Percentiles rank a stretch among this genome's conserved stretches.
Conservation (phyloP, 2,888 invertebrate species). For the Tillus elongatus region DNA sequence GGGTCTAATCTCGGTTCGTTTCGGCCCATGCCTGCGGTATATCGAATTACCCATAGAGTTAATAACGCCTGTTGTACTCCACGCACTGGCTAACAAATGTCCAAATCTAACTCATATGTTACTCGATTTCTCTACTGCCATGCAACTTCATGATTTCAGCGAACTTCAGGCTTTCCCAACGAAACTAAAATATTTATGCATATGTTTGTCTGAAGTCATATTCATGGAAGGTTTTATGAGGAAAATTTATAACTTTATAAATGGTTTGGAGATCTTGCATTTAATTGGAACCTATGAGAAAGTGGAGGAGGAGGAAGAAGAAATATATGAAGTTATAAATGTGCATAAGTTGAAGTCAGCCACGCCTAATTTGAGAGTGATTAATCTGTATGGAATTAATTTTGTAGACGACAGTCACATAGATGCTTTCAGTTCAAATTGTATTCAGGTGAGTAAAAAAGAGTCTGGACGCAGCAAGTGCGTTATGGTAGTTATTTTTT, state of each 20-base stretch:
- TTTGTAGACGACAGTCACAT: conserved; percentile 98
- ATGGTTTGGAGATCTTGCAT: conserved; percentile 93
- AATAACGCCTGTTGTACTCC: conserved; percentile 92
- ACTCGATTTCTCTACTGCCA: conserved; percentile 96
- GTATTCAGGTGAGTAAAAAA: conserved; percentile 73
- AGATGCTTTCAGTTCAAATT: conserved; percentile 93
- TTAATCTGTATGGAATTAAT: conserved; percentile 97
- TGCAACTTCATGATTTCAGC: conserved; percentile 99
- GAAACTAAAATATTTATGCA: conserved; percentile 72
- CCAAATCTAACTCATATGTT: conserved; percentile 93
- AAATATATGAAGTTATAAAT: conserved; percentile 98
- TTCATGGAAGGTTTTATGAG: conserved; percentile 99
- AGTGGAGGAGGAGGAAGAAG: conserved; percentile 97
- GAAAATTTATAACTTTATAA: conserved; percentile 98
- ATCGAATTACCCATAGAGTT: conserved; percentile 93
- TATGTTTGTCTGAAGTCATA: conserved; percentile 97
- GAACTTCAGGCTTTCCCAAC: conserved; percentile 98
- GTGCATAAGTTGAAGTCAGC: conserved; percentile 97
- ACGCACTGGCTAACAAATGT: conserved; percentile 93
- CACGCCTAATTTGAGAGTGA: conserved; percentile 92
- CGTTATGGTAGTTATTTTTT: too few relatives aligned
- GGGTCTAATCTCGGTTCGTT: conserved; percentile 77
- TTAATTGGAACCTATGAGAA: conserved; percentile 97
- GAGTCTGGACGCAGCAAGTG: not conserved
- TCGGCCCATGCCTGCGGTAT: conserved; percentile 76